Base-by-base conservation (phyloP, 2,797 vertebrate genomes). In the Melanotaenia boesemani region DNA sequence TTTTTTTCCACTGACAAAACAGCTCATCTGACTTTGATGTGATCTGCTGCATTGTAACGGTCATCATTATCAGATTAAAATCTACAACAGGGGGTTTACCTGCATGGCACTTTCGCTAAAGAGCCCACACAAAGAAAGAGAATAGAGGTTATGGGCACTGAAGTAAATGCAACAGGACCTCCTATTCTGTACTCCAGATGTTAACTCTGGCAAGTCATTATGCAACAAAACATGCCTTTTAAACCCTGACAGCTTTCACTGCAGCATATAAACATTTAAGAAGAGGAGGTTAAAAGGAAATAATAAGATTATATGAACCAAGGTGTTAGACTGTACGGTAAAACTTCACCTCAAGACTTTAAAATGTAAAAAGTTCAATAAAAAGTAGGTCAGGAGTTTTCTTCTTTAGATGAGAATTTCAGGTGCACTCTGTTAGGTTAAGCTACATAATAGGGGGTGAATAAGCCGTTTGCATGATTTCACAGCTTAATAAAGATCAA, bases 161-260 rank as follows among this genome's bases (percentile, higher is more conserved):
- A 71, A 77, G 62, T 71, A 89, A 81, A 91, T 87, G 74, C 79
- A 79, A 73, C 62, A 55, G 81, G 83, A 86, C 80, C 77, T 93
- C 84, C 75, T 77, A 79, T 90, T 91, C 77, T 85, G 91, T 76
- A 71, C 85, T 86, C 86, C 91, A 94, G 92, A 94, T 94, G 92
- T 93, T 92, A 86, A 90, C 91, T 79, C 86, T 90, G 92, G 91
- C 92, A 93, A 89, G 86, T 83, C 32, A 5, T 73, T 62, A 78
- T 66, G 75, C 32, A 52, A 86, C 80, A 77, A 80, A 88, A 90
- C 86, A 77, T 86, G 75, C 70, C 78, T 80, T 77, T 91, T 81
- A 70, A 46, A 88, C 76, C 79, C 72, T 59, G 57, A 72, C 70
- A 59, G 81, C 83, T 87, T 92, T 85, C 79, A 88, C 89, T 87